Evolutionary conservation across 2,888 invertebrate species (phyloP), one percentile per base, ranked within the genome.

Genomic region (Tachina grossa): DNA sequence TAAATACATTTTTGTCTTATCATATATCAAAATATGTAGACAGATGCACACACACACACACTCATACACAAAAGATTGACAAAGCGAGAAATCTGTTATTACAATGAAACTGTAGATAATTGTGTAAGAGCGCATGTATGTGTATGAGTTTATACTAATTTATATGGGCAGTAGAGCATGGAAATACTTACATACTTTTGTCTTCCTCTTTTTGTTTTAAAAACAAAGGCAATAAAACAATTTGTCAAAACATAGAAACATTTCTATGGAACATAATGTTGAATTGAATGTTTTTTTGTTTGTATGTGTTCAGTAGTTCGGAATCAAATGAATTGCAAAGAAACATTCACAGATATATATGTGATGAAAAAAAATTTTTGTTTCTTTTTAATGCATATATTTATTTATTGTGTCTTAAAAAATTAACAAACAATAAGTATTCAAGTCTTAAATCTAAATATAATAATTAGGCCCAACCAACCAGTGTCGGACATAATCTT

Each of bases 171-270:
- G 53, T 22, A 19, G 55, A 55, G 55, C 5, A 22, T 55, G 22
- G 22, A 55, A 69, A 43, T 55, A 55, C 43, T 22, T 47, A 31
- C 10, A 16, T 51, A 31, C 31, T 51, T 66, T 63, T 19, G 41
- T 41, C 51, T 69, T 53, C 51, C 59, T 81, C 66, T 63, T 57
- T 63, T 57, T 76, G 63, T 71, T 71, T 66, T 59, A 11, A 59
- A 78, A 69, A 39, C 68, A 69, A 69, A 69, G 77, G 83, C 77
- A 77, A 83, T 77, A 77, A 83, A 83, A 77, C 77, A 77, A 83
- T 77, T 83, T 83, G 77, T 66, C 72, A 72, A 31, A 59, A 65
- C 77, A 77, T 51, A 47, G 11, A 77, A 45, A 16, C 16, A 71
- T 51, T 66, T 55, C 39, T 66, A 22, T 66, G n/a, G 11, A 76